phyloP scores from a whole-genome alignment of 1,140 invertebrate genomes.

The Drosophila ananassae region DNA sequence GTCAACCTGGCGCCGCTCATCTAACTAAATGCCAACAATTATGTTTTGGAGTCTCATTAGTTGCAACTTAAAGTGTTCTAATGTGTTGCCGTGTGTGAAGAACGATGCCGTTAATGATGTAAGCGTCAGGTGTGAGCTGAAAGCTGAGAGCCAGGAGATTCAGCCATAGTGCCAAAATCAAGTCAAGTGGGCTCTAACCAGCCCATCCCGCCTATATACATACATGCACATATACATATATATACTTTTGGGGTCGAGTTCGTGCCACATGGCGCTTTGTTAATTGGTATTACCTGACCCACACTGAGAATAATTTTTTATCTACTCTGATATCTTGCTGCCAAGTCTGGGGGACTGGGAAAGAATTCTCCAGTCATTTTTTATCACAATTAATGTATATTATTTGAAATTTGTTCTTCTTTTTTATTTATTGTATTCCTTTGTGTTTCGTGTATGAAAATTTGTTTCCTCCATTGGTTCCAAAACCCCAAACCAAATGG shows the following conservation, averaged over 20 bases:
- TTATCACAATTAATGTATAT: too few species aligned
- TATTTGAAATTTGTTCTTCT: background rate
- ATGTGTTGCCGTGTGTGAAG: conserved; percentile 68
- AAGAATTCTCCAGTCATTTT: too few species aligned
- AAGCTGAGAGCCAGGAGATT: conserved; percentile 34
- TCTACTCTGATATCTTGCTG: background rate
- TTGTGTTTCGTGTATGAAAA: conserved; percentile 8
- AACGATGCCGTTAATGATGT: conserved; percentile 81
- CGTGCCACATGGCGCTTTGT: conserved; percentile 46
- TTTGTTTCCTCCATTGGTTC: conserved; percentile 6
- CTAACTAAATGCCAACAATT: conserved; percentile 79
- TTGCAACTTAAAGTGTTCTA: conserved; percentile 76
- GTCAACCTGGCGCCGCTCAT: conserved; percentile 58
- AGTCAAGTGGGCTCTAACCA: conserved; percentile 42
- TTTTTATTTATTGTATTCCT: too few species aligned
- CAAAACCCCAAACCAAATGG: conserved; percentile 32
- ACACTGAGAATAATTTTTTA: background rate
- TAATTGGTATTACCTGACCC: conserved; percentile 66
- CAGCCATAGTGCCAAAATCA: conserved; percentile 26
- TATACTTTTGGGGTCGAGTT: conserved; percentile 70
- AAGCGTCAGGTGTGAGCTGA: conserved; percentile 54
- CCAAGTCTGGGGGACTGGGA: background rate
- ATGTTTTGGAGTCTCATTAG: conserved; percentile 82
- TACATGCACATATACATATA: conserved; percentile 1
- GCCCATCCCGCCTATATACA: conserved; percentile 9